Percentiles rank a stretch among this genome's conserved stretches.
phyloP scores from a whole-genome alignment of 2,797 vertebrate species.

The Gallinago nigripennis region DNA sequence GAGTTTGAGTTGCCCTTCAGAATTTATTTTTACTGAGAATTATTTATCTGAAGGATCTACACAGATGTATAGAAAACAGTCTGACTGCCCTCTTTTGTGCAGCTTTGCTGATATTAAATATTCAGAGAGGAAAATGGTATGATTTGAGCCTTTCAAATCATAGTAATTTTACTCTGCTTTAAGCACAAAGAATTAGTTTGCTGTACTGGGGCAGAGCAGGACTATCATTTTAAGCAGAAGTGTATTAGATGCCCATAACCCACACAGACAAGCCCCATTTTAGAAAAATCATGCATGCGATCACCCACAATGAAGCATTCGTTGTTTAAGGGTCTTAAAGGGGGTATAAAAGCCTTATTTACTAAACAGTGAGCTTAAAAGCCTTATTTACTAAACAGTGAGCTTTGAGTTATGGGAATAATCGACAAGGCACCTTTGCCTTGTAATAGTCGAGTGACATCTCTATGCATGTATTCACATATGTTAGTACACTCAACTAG shows the following conservation, averaged over 20 bases:
- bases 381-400: not conserved
- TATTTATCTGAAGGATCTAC: not conserved
- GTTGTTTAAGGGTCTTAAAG: not conserved
- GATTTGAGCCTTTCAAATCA: not conserved
- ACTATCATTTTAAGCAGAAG: not conserved
- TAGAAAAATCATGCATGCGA: not conserved
- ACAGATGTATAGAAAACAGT: not conserved
- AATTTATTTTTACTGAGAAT: not conserved
- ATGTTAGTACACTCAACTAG: not conserved
- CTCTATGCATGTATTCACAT: not conserved
- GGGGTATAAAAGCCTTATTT: not conserved
- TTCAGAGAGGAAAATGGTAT: not conserved
- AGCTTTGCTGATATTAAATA: not conserved
- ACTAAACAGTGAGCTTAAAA: not conserved
- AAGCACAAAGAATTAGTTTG: not conserved
- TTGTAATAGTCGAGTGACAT: not conserved
- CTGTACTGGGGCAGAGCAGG: not conserved
- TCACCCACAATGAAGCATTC: not conserved
- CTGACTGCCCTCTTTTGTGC: not conserved
- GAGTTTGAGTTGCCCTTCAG: not conserved
- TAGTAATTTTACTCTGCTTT: not conserved
- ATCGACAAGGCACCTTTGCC: not conserved
- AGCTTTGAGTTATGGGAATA: not conserved
- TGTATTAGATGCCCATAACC: not conserved
- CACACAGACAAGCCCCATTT: not conserved